Evolutionary conservation across 2,113 vertebrate species (phyloP), one percentile per base, ranked within the genome.

Genomic region (Cyanoliseus patagonus): DNA sequence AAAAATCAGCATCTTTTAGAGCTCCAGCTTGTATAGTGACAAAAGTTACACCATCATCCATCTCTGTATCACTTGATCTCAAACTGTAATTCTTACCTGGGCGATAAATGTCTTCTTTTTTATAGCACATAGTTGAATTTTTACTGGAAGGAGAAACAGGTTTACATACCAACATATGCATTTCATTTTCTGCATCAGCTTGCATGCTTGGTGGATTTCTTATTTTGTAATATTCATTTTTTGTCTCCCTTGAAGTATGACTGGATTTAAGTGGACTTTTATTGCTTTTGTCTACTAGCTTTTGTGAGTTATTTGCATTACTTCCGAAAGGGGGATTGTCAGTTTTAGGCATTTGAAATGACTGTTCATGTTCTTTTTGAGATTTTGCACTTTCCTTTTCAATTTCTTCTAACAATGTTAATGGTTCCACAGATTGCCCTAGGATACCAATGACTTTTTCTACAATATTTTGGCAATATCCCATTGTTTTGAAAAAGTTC

Each of bases 401-500:
- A 19, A 99, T 99, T 92, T 98, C 98, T 93, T 99, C 99, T 73
- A 99, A 97, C 39, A 99, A 91, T 14, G 98, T 96, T 86, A 99
- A 98, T 3, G 99, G 99, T 61, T 99, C 99, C 64, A 98, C 98
- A 2, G 98, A 98, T 82, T 99, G 99, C 53, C 99, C 99, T 1
- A 98, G 98, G 35, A 98, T 97, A 90, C 95, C 96, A 80, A 99
- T 98, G 44, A 99, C 99, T n/a, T 98, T 99, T 92, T 99, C 99
- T 53, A 99, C 99, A 92, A 99, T 98, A 64, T 98, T 98, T 95
- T 99, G 98, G 47, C 98, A 98, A 97, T 99, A 99, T 27, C 99
- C 99, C 99, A 99, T 99, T 64, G 99, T 99, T 98, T 98, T 99
- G 97, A 99, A 99, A 90, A 99, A 99, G 91, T 99, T 99, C 37